Evolutionary conservation across 2,888 invertebrate species (phyloP), one percentile per base, ranked within the genome.

Genomic region (Troides helena): DNA sequence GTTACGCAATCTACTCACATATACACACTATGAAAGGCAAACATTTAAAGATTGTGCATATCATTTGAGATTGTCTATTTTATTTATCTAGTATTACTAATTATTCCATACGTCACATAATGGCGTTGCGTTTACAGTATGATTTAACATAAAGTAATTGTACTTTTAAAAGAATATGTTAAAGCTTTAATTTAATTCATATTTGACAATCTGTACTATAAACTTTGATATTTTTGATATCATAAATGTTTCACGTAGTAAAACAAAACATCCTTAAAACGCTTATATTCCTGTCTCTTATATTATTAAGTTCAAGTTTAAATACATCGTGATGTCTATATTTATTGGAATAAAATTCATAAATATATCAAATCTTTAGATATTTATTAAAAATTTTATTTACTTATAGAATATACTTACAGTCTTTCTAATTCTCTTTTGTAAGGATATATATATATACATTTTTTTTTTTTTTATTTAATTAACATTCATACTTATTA

Each of bases 401-500:
- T 17, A 14, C 50, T 50, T 4, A 50, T 50, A 50, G 18, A 17
- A 17, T 46, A 50, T 17, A 50, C 50, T 46, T 12, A 14, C 10
- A 46, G 17, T 17, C 5, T 12, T 50, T 50, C 50, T 17, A 17
- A 17, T 50, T 50, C 14, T 50, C 18, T 17, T 50, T 12, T 50
- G 10, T 10, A 46, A 30, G 3, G 5, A 30, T 30, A 30, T 30
- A 30, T 30, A 30, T 30, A 30, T 30, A 30, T 21, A 36, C 7
- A 36, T 36, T 36, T 39, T 39, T 39, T 39, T 8, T 39, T 39
- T 10, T 0, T 7, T 6, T 39, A 50, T 67, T 68, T 68, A 56
- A 60, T 60, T 60, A 64, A 56, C 68, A 68, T 65, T 68, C 68
- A 68, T 64, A 60, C 68, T 63, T 39, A 64, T 65, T 64, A 50